Evolutionary conservation across 1,140 invertebrate species (phyloP).

Genomic region (Thereuonema tuberculata): DNA sequence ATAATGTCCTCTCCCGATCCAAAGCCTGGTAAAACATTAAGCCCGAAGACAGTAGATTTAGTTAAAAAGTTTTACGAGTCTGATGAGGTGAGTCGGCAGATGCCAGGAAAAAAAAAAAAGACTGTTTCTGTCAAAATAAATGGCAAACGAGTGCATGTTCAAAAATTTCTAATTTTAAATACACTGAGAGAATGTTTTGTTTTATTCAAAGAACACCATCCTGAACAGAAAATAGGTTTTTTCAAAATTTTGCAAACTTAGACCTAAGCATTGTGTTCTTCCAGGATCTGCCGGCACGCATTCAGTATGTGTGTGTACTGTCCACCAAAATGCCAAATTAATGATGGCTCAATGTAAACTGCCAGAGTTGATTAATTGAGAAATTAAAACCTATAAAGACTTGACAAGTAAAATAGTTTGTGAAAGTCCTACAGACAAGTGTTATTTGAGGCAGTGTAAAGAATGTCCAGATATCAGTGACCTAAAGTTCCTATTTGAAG

Average conservation of each 20-base stretch:
- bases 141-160: background rate
- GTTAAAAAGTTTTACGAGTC: background rate
- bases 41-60: background rate
- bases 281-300: no score
- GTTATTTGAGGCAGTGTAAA: background rate
- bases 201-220: background rate
- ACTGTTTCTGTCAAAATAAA: no score
- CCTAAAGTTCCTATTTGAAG: background rate
- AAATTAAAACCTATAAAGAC: background rate
- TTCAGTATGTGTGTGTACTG: no score
- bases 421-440: background rate
- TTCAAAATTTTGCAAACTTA: no score
- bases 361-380: no score
- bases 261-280: no score
- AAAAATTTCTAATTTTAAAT: background rate
- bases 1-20: background rate
- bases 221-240: background rate
- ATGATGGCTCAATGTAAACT: no score
- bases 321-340: no score
- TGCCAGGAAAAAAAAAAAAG: background rate
- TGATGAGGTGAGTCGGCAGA: background rate
- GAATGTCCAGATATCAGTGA: background rate
- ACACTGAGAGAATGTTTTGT: background rate
- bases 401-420: background rate
- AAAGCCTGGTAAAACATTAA: background rate